phyloP scores from a whole-genome alignment of 2,113 vertebrate genomes.

The Gopherus flavomarginatus region DNA sequence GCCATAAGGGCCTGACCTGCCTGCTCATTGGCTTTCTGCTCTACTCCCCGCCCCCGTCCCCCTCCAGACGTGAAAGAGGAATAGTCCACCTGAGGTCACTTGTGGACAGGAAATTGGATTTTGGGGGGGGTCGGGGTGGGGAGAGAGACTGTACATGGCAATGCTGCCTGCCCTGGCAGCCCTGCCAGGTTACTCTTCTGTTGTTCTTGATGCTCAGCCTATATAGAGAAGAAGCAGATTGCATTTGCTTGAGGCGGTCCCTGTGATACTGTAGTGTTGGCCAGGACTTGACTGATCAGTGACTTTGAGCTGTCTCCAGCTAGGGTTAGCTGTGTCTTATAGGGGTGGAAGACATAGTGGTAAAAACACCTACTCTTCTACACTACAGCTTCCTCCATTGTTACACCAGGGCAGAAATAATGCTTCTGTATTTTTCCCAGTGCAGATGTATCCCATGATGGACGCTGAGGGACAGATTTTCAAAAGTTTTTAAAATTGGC shows the following conservation, averaged over 20 bases:
- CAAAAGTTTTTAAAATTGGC: background rate
- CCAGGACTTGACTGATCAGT: background rate
- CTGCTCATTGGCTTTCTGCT: background rate
- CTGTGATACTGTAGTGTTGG: background rate
- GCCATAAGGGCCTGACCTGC: background rate
- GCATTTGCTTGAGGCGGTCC: background rate
- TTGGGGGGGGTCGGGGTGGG: background rate
- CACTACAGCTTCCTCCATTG: background rate
- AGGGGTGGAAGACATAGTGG: background rate
- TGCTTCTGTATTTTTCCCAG: background rate
- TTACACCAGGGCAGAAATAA: background rate
- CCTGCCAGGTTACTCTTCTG: background rate
- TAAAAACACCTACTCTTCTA: background rate
- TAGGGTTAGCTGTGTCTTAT: background rate
- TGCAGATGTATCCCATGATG: background rate
- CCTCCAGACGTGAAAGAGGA: background rate
- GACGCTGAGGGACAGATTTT: background rate
- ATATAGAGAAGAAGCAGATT: background rate
- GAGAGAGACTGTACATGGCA: background rate
- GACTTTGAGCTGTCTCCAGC: background rate
- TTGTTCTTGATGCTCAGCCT: background rate
- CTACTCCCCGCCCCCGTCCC: background rate
- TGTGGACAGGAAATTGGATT: background rate
- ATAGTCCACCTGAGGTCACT: background rate
- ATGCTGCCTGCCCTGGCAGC: background rate